Conservation (phyloP, 2,113 vertebrate species). For the Hirundichthys speculiger region DNA sequence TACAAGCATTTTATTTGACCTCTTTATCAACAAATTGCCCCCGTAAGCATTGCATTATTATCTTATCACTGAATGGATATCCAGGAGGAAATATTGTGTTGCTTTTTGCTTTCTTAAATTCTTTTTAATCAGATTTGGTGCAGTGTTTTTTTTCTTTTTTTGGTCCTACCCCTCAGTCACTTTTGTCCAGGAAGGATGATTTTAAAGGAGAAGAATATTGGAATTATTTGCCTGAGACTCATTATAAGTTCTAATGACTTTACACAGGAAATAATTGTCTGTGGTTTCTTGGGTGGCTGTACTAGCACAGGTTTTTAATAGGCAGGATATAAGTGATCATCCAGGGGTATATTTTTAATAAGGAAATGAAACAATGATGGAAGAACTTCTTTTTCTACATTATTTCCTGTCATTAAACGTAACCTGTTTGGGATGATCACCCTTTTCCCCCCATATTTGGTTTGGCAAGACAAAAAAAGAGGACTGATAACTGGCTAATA, state of each 20-base stretch:
- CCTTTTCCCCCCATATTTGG: constrained; percentile 10
- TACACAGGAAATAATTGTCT: constrained; percentile 65
- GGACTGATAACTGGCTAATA: no score
- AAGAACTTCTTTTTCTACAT: constrained; percentile 16
- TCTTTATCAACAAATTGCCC: constrained; percentile 32
- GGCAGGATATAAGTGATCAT: constrained; percentile 68
- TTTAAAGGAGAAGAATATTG: constrained; percentile 39
- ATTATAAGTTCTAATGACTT: constrained; percentile 64
- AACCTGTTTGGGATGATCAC: constrained; percentile 5
- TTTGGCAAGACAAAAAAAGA: background rate
- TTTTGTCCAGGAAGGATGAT: constrained; percentile 36
- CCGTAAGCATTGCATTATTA: constrained; percentile 4
- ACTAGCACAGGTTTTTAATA: constrained; percentile 53
- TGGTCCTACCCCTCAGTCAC: constrained; percentile 4
- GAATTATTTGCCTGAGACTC: constrained; percentile 49
- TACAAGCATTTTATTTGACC: constrained; percentile 45
- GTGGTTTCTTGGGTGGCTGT: constrained; percentile 53
- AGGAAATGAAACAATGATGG: constrained; percentile 52
- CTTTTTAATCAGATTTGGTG: constrained; percentile 14
- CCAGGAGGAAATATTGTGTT: no score
- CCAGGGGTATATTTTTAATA: constrained; percentile 66
- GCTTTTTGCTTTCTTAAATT: background rate
- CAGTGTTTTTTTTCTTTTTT: background rate
- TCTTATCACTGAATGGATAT: constrained; percentile 13
- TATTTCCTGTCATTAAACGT: constrained; percentile 32